Evolutionary conservation across 2,888 invertebrate species (phyloP), one percentile per base, ranked within the genome.

Genomic region (Nomada lathburiana): DNA sequence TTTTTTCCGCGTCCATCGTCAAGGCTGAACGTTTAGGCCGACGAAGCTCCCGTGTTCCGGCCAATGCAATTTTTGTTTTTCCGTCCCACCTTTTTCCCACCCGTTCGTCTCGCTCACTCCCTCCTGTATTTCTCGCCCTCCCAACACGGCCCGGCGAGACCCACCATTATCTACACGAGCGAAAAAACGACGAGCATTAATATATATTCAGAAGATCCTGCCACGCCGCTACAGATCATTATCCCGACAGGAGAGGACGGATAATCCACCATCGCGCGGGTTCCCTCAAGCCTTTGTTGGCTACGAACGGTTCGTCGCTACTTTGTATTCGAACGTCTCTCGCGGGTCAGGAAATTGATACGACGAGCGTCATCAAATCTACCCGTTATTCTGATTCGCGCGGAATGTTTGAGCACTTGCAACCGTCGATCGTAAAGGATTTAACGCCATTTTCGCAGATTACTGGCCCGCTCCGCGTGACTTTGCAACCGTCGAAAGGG

Each of bases 161-260:
- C 89, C 71, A 69, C 85, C 80, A 89, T 89, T 89, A 89, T 80
- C 80, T 76, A 82, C 79, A 75, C 79, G 75, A 73, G 67, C 52
- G 80, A 82, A 84, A 85, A 87, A 87, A 78, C 52, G 71, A 85
- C 82, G 85, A 86, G 83, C 77, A 87, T 89, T 87, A 86, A 89
- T 89, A 89, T 89, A 89, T 89, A 89, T 89, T 89, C 89, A 89
- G 73, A 36, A 68, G 82, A 84, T 78, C 62, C 80, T 44, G 9
- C 64, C 60, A 55, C 67, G 71, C 76, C 76, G 82, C 79, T 72
- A 74, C 79, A 63, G 85, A 85, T 85, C 76, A 85, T 85, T 85
- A 85, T 85, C 80, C 82, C 42, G 55, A 23, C 60, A 59, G 59
- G 73, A 70, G 82, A 72, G 77, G 74, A 70, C 55, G 76, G 76